Base-by-base conservation (phyloP, 2,113 vertebrate genomes). In the Charadrius vociferus region DNA sequence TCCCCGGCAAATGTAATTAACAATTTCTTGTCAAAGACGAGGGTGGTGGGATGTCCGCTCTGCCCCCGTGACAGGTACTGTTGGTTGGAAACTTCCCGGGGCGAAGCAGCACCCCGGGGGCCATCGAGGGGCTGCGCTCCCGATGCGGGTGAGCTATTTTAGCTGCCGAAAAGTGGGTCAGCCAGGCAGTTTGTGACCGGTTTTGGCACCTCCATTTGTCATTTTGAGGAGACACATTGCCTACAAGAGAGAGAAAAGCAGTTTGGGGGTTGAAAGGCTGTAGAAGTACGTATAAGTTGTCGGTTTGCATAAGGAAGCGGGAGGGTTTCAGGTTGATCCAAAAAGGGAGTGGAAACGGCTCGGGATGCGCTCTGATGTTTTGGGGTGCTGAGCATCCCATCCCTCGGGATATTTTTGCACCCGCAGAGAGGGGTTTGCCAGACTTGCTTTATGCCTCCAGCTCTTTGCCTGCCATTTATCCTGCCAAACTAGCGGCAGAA, bases 1-100 rank as follows among this genome's bases (percentile, higher is more conserved):
- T 56, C 84, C 89, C 83, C 37, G 5, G 86, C 49, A 89, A 95
- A 47, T 17, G 65, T 96, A 97, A 98, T 97, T 97, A 97, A 91
- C 79, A 82, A 90, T 95, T 95, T 66, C 66, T 88, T 72, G 80
- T 86, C 65, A 74, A 94, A 93, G 91, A 83, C n/a, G 49, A 88
- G 39, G 66, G 52, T 77, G 49, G 34, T 12, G 7, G 61, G 86
- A 32, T 37, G 29, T 59, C 77, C 21, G 20, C 82, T 36, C 61
- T 90, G 77, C 81, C 87, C 93, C 63, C 41, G 43, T 34, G 62
- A 53, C 45, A 82, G 71, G 63, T 89, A 34, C 78, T 83, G 83
- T 52, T 16, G 72, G 92, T 41, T 78, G 84, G 93, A 93, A 88
- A 47, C 50, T 53, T 80, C 37, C 39, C 39, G 73, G 81, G 85